Evolutionary conservation across 2,113 vertebrate genomes (phyloP).

Genomic region (Aphyosemion australe): DNA sequence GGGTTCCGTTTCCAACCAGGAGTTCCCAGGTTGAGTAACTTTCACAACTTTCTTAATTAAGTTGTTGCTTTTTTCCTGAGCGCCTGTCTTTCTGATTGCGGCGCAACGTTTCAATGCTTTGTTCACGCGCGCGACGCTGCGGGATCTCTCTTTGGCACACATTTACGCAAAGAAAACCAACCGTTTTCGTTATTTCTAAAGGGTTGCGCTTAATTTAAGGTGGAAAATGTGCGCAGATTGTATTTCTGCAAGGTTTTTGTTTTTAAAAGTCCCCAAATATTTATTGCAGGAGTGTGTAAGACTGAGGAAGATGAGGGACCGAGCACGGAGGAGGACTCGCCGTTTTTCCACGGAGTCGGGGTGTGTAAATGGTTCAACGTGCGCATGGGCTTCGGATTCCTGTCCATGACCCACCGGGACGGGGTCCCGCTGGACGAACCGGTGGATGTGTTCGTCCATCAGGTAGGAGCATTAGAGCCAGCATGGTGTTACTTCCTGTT

Average conservation of each 20-base stretch:
- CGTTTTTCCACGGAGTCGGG: conserved; percentile 85
- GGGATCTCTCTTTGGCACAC: not conserved
- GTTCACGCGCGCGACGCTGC: conserved; percentile 21
- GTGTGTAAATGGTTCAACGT: conserved; percentile 99
- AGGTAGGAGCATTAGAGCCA: conserved; percentile 89
- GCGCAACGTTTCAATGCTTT: conserved; percentile 18
- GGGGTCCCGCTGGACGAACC: conserved; percentile 88
- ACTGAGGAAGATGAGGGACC: conserved; percentile 85
- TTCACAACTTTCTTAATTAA: conserved; percentile 28
- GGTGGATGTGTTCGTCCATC: conserved; percentile 98
- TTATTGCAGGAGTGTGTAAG: conserved; percentile 83
- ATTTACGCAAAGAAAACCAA: too few species aligned
- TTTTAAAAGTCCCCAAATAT: too few species aligned
- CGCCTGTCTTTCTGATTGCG: conserved; percentile 2
- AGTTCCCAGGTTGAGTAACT: conserved; percentile 86
- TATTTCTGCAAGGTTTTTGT: not conserved
- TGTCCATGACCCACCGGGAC: conserved; percentile 94
- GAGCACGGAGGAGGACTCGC: conserved; percentile 83
- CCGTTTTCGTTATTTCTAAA: too few species aligned
- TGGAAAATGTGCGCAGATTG: too few species aligned
- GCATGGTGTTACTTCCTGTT: too few species aligned
- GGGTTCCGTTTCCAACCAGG: conserved; percentile 91
- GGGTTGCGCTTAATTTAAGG: too few species aligned
- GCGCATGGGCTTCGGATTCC: conserved; percentile 98
- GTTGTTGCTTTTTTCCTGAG: not conserved